Percentiles rank a stretch among this genome's conserved stretches.
Evolutionary conservation across 2,888 invertebrate genomes (phyloP).

Genomic region (Polymixis flavicincta): DNA sequence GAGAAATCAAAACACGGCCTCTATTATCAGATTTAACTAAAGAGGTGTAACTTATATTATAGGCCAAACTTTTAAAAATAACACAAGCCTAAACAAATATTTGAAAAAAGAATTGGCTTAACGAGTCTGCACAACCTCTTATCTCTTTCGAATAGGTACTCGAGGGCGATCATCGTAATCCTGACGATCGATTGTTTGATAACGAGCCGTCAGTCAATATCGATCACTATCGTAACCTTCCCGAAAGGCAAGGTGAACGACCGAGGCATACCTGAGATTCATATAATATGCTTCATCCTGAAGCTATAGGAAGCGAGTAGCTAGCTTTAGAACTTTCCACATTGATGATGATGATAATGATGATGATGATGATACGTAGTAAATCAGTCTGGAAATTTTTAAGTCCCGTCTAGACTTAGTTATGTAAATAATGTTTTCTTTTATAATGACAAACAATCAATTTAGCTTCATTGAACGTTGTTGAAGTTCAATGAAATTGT

Average conservation of each 20-base stretch:
- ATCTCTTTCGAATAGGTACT: constrained; percentile 67
- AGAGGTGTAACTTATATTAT: not conserved
- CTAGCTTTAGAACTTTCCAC: constrained; percentile 33
- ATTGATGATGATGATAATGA: not conserved
- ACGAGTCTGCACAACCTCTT: constrained; percentile 37
- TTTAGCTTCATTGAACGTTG: not conserved
- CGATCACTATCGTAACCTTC: constrained; percentile 71
- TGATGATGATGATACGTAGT: not conserved
- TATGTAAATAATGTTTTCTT: not conserved
- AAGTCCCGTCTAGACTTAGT: not conserved
- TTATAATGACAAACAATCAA: constrained; percentile 6
- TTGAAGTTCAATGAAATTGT: not conserved
- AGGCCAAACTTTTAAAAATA: not conserved
- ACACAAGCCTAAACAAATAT: not conserved
- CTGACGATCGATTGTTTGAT: constrained; percentile 65
- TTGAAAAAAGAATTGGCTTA: not conserved
- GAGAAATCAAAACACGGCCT: not conserved
- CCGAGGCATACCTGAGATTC: constrained; percentile 28
- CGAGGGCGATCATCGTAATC: constrained; percentile 68
- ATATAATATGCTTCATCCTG: not conserved
- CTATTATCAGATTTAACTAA: constrained; percentile 5
- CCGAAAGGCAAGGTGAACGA: constrained; percentile 71
- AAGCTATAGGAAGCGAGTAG: not conserved
- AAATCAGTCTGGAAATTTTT: constrained; percentile 16
- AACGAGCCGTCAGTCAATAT: constrained; percentile 68